Evolutionary conservation across 2,797 vertebrate species (phyloP), one percentile per base, ranked within the genome.

Genomic region (Ispidina picta): DNA sequence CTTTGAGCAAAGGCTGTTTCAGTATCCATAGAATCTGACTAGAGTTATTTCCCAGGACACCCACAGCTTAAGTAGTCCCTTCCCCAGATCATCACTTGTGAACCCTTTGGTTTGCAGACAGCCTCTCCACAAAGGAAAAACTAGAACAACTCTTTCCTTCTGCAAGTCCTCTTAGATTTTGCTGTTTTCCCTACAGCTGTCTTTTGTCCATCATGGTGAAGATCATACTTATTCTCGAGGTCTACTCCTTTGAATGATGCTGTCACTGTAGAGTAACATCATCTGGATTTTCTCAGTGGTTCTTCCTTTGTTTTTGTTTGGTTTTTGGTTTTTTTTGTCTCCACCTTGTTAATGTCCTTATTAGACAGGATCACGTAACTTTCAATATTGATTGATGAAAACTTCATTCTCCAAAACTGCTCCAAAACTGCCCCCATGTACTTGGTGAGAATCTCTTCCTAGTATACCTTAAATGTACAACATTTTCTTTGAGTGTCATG

Each of bases 381-480:
- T 69, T 28, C 22, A 37, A 3, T 69, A 12, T 11, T 60, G 9
- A 12, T 49, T 33, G 23, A 26, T 49, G 37, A 71, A 80, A 76
- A 8, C 8, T 72, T 29, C 4, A 31, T 90, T 77, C 8, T 46
- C 9, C 43, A 26, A 44, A 87, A 44, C 29, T 72, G 1, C 3
- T 33, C 15, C 54, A 37, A 37, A 37, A 37, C 37, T 37, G 37
- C 37, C 37, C 37, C 37, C 0, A 0, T 51, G 20, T 23, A 29
- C 7, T 33, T n/a, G 12, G 2, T 83, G 26, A 60, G 41, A 82
- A 15, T 19, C 7, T 75, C n/a, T 70, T 86, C 10, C 22, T 37
- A 20, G 20, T 21, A 8, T 7, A 44, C 35, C 28, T 2, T 44
- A 15, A 88, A 43, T 33, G 19, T 3, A 20, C 14, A 46, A 4